These are phyloP conservation scores for Limnephilus rhombicus DNA, from an alignment of 2,888 invertebrate genomes.

Conservation along the genomic window DNA sequence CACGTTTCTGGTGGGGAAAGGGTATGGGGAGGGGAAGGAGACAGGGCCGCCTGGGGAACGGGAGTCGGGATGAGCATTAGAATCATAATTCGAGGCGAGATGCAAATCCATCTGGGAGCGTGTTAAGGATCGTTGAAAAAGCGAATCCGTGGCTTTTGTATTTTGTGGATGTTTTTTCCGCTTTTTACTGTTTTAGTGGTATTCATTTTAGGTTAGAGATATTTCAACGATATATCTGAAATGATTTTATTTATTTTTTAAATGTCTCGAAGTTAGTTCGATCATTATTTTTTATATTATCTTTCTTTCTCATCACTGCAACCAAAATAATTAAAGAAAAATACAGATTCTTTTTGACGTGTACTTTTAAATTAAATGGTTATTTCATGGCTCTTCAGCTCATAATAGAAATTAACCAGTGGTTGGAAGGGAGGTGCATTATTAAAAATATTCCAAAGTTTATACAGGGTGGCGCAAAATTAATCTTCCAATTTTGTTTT, in stretches of 20 bases:
- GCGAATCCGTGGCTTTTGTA: neutral
- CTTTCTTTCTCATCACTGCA: neutral
- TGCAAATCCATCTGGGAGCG: neutral
- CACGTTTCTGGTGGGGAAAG: neutral
- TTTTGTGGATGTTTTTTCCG: neutral
- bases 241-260: neutral
- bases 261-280: neutral
- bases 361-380: no score
- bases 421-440: no score
- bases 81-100: neutral
- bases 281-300: no score
- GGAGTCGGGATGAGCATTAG: neutral
- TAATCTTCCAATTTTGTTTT: no score
- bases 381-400: no score
- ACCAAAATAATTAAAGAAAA: no score
- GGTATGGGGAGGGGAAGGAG: neutral
- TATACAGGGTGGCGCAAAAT: no score
- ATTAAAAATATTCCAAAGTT: no score
- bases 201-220: neutral
- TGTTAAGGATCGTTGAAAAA: neutral
- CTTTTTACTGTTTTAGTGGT: neutral
- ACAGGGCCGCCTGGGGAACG: constrained; percentile 14
- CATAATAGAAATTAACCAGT: no score
- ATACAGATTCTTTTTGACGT: no score
- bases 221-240: no score